Percentiles rank a stretch among this genome's conserved stretches.
phyloP scores from a whole-genome alignment of 2,888 invertebrate species.

The Aphodius sticticus region DNA sequence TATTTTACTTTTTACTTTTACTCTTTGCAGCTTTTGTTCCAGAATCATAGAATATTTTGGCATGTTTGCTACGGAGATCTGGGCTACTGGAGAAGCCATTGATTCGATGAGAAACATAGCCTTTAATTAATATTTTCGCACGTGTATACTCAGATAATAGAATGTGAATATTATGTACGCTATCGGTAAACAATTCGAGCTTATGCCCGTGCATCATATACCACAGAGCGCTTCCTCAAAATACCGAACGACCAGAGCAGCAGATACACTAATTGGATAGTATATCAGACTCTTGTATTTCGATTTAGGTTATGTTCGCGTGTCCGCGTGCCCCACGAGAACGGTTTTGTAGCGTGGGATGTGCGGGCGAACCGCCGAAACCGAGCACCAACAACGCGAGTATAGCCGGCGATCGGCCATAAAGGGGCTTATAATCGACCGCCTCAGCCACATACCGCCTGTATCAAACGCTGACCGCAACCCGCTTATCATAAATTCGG shows the following conservation, averaged over 20 bases:
- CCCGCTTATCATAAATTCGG: conserved; percentile 22
- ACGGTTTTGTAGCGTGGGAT: not conserved
- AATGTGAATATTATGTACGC: too few relatives aligned
- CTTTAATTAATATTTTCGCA: too few relatives aligned
- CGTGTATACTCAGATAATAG: too few relatives aligned
- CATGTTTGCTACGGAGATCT: too few relatives aligned
- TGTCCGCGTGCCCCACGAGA: not conserved
- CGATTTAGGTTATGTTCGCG: not conserved
- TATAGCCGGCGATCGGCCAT: conserved; percentile 20
- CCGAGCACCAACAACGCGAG: conserved; percentile 23
- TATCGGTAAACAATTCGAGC: too few relatives aligned
- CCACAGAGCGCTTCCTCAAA: not conserved
- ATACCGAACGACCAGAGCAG: not conserved
- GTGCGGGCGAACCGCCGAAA: conserved; percentile 23
- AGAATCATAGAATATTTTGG: too few relatives aligned
- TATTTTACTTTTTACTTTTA: too few relatives aligned
- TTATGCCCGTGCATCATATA: too few relatives aligned
- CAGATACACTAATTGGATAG: not conserved
- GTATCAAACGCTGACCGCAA: conserved; percentile 24
- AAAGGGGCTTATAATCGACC: conserved; percentile 27
- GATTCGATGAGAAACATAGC: too few relatives aligned
- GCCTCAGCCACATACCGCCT: conserved; percentile 16
- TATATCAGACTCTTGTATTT: not conserved
- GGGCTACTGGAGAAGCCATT: too few relatives aligned
- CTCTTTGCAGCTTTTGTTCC: too few relatives aligned